Evolutionary conservation across 2,888 invertebrate species (phyloP), one percentile per base, ranked within the genome.

Genomic region (Marasmarcha lunaedactyla): DNA sequence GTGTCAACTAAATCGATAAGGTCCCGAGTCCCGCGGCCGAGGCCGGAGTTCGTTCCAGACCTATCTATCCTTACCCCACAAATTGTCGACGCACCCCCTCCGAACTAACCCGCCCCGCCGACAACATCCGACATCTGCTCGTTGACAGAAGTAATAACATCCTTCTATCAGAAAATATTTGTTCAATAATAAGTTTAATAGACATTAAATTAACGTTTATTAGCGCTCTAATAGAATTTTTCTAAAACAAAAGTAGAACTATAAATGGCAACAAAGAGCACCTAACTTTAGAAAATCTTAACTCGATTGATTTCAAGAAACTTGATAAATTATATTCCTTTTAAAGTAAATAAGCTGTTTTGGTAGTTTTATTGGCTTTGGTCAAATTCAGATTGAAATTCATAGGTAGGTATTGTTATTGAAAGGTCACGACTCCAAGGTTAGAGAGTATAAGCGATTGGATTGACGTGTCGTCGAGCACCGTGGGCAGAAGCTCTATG

Each of bases 381-480:
- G 20, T 5, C 20, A 20, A n/a, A 20, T 20, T 5, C 20, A 20
- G 20, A 20, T 20, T 20, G 20, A 20, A 20, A 20, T 20, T 26
- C 34, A 34, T 13, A 36, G 33, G n/a, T 33, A 35, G 5, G n/a
- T 20, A 38, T 9, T 39, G 37, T 35, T 33, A 11, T 11, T 30
- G 35, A 35, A 49, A 66, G 64, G 67, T 63, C 61, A 56, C 54
- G 50, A 47, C 55, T 63, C 65, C 63, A 69, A 69, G 67, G 69
- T 65, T 60, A 51, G 45, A 44, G 46, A 50, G 56, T 54, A 59
- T 30, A 59, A 57, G 50, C 54, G 55, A 54, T 59, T 55, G 55
- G 52, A 57, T 65, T 54, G 55, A 55, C 61, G 59, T 54, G 42
- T 38, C 46, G 46, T 54, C 54, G 52, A 50, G 51, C 50, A 49